Percentiles rank a stretch among this genome's conserved stretches.
Conservation (phyloP, 2,113 vertebrate species). For the Ascaphus truei region DNA sequence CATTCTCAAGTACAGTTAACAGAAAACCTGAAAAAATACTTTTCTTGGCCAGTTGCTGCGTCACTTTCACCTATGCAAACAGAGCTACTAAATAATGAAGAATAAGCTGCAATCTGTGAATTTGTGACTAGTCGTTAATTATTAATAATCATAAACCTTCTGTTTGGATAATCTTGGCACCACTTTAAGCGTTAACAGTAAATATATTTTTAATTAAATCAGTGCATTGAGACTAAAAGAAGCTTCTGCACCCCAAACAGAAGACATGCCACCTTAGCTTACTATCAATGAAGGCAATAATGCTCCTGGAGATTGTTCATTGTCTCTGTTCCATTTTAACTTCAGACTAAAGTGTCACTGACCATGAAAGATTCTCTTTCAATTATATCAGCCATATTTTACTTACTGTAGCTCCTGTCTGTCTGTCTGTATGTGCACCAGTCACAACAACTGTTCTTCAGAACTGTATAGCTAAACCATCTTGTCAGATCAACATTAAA, state of each 20-base stretch:
- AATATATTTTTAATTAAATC: conserved; percentile 79
- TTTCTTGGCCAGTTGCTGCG: conserved; percentile 51
- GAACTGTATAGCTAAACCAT: not conserved
- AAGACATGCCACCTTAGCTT: conserved; percentile 50
- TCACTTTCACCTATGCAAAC: conserved; percentile 64
- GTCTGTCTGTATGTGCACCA: not conserved
- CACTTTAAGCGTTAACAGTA: conserved; percentile 64
- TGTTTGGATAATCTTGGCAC: conserved; percentile 64
- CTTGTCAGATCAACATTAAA: not conserved
- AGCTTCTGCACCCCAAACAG: conserved; percentile 52
- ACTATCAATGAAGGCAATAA: conserved; percentile 51
- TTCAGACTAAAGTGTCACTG: conserved; percentile 28
- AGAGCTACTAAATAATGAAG: conserved; percentile 69
- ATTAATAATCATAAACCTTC: conserved; percentile 72
- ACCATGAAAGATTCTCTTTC: conserved; percentile 36
- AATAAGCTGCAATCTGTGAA: conserved; percentile 50
- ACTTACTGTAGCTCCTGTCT: not conserved
- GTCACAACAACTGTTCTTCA: not conserved
- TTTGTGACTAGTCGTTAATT: conserved; percentile 62
- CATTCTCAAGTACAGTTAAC: too few species aligned
- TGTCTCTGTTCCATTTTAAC: conserved; percentile 50
- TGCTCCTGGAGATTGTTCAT: conserved; percentile 51
- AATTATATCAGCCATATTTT: conserved; percentile 17
- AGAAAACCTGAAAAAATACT: not conserved
- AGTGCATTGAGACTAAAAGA: conserved; percentile 61